Evolutionary conservation across 2,888 invertebrate species (phyloP), one percentile per base, ranked within the genome.

Genomic region (Drosophila peninsularis): DNA sequence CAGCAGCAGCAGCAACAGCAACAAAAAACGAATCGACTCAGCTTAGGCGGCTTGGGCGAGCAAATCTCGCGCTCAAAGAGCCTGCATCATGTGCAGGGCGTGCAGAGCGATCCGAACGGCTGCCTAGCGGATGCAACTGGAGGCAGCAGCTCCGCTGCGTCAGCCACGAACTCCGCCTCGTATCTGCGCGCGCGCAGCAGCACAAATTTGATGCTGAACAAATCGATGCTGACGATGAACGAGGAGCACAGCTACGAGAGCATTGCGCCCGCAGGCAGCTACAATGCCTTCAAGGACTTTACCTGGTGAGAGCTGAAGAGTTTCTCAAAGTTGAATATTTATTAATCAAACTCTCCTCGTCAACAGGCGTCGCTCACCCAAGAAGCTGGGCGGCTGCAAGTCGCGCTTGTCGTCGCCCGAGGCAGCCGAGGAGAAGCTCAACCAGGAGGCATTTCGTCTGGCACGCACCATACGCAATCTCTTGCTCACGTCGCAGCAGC

Each of bases 401-500:
- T 87, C 95, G 94, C 91, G 94, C 94, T 10, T 95, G 93, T 86
- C 93, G 93, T 76, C 92, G 93, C 74, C 84, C 1, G 83, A 93
- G 93, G 91, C 93, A 93, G 82, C 95, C 94, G 94, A 95, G 2
- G 94, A 95, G 70, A 95, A 95, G 90, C 90, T 95, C 27, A 94
- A 95, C 0, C 94, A 95, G 85, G 95, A 95, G 91, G 95, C 95
- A 2, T 95, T 94, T 80, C 93, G 95, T 61, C 92, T 95, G 67
- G 93, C 95, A 80, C 93, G 95, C 71, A 95, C 95, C 27, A 94
- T 95, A 55, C 94, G 95, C 78, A 95, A 95, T 36, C 91, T 95
- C 62, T 89, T 95, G 69, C 93, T 93, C 78, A 95, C 94, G 67
- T 93, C 93, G 71, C 94, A 94, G 72, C 94, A 94, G 75, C 95